Conservation (phyloP, 2,113 vertebrate species). For the Crotalus viridis region DNA sequence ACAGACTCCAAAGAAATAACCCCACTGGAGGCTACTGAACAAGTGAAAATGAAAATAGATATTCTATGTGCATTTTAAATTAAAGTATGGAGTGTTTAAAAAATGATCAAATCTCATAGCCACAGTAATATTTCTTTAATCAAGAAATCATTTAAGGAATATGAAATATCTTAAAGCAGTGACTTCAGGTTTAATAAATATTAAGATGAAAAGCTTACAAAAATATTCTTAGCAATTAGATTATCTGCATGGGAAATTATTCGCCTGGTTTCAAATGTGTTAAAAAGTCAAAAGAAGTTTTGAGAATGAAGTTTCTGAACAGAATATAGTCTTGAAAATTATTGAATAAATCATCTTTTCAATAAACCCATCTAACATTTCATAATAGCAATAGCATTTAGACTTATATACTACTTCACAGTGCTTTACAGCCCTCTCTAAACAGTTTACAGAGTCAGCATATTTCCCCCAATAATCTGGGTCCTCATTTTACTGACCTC, state of each 20-base stretch:
- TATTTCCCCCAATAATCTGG: too few species aligned
- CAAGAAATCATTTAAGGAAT: not conserved
- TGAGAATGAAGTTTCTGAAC: not conserved
- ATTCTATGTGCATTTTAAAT: not conserved
- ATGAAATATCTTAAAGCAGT: constrained; percentile 9
- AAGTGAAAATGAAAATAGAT: not conserved
- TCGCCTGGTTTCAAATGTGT: not conserved
- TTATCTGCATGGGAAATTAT: constrained; percentile 2
- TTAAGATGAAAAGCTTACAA: not conserved
- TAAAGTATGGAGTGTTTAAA: not conserved
- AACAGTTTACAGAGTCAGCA: too few species aligned
- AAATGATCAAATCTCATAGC: not conserved
- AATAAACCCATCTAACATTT: not conserved
- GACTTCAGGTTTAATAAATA: constrained; percentile 4
- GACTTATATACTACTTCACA: too few species aligned
- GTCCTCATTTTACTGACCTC: too few species aligned
- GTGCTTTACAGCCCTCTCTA: too few species aligned
- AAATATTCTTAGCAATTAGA: constrained; percentile 10
- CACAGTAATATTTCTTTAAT: not conserved
- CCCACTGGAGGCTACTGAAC: not conserved
- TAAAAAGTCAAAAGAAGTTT: not conserved
- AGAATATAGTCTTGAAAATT: not conserved
- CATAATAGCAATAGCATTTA: not conserved
- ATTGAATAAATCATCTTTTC: not conserved
- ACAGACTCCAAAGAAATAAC: not conserved